phyloP scores from a whole-genome alignment of 35 echinoderm and acorn worm genomes.

The Apostichopus japonicus region DNA sequence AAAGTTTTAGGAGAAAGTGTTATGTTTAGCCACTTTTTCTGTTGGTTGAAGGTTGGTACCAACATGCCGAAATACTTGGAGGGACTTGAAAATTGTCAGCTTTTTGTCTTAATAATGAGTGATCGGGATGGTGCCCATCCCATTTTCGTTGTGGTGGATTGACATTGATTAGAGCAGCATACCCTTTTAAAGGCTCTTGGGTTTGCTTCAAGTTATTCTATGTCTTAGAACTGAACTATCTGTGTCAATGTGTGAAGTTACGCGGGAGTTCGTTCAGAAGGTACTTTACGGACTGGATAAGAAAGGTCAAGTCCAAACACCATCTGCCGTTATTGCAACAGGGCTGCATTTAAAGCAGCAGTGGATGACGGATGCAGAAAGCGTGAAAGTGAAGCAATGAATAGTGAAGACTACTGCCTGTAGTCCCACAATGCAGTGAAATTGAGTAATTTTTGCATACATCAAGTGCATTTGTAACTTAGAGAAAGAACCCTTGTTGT shows the following conservation, averaged over 20 bases:
- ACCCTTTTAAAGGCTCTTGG: not conserved
- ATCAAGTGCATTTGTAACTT: too few species aligned
- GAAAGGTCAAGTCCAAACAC: too few species aligned
- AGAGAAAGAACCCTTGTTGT: too few species aligned
- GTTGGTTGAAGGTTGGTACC: not conserved
- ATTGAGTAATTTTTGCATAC: too few species aligned
- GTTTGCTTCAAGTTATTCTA: not conserved
- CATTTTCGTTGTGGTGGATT: not conserved
- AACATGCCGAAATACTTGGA: conserved; percentile 2
- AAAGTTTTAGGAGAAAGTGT: too few species aligned
- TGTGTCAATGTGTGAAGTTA: not conserved
- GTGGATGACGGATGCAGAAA: too few species aligned
- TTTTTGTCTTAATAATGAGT: not conserved
- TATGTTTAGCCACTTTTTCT: too few species aligned
- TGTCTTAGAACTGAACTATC: not conserved
- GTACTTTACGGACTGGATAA: not conserved
- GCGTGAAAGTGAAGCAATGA: too few species aligned
- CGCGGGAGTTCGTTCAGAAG: not conserved
- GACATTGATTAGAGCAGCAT: not conserved
- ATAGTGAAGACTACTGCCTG: too few species aligned
- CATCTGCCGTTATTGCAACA: too few species aligned
- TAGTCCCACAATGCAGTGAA: too few species aligned
- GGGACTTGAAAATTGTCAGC: not conserved
- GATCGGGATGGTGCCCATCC: not conserved
- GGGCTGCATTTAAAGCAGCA: too few species aligned